These are phyloP conservation scores for Arctocebus calabarensis DNA, from an alignment of 2,797 vertebrate species.

Conservation along the genomic window DNA sequence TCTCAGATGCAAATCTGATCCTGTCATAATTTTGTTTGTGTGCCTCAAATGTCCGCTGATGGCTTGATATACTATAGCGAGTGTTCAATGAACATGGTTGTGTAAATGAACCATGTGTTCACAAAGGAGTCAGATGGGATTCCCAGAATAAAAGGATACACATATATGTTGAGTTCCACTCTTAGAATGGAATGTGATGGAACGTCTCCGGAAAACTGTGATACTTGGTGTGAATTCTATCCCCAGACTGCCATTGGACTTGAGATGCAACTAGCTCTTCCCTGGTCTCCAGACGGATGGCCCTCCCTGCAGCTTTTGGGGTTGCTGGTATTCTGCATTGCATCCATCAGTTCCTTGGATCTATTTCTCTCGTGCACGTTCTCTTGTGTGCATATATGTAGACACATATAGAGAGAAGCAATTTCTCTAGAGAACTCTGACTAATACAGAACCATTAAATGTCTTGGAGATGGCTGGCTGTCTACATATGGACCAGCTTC, in stretches of 20 bases:
- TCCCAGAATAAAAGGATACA: not conserved
- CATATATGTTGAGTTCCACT: not conserved
- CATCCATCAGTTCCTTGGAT: not conserved
- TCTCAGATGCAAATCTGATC: not conserved
- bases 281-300: not conserved
- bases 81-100: not conserved
- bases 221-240: not conserved
- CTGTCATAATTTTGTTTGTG: not conserved
- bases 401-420: not conserved
- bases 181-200: not conserved
- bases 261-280: too few species aligned
- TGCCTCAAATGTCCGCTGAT: not conserved
- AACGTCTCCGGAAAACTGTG: not conserved
- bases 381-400: not conserved
- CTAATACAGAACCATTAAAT: not conserved
- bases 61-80: not conserved
- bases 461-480: not conserved
- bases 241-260: not conserved
- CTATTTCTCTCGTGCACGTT: not conserved
- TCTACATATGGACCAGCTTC: not conserved
- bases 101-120: not conserved
- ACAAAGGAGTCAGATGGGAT: not conserved
- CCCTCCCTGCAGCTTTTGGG: not conserved
- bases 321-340: not conserved
- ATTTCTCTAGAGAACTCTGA: not conserved